phyloP scores from a whole-genome alignment of 2,888 invertebrate species.

The Poecilus cupreus region DNA sequence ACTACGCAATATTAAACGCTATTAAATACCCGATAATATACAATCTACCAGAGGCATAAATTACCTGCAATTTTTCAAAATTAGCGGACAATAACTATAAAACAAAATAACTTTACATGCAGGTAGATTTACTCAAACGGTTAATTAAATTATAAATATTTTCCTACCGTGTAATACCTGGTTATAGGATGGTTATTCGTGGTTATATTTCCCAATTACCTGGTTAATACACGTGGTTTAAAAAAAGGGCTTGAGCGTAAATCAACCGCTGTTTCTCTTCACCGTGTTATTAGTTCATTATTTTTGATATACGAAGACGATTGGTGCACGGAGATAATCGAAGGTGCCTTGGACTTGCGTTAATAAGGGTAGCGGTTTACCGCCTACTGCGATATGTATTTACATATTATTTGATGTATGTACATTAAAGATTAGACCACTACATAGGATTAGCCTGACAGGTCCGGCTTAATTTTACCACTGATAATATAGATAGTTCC shows the following conservation, averaged over 20 bases:
- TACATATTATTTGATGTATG: constrained; percentile 51
- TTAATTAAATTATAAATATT: constrained; percentile 27
- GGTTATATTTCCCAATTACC: constrained; percentile 30
- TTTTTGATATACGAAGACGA: constrained; percentile 47
- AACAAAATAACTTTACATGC: neutral
- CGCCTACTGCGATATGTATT: constrained; percentile 50
- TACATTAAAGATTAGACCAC: constrained; percentile 7
- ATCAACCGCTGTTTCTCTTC: neutral
- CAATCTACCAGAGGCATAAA: neutral
- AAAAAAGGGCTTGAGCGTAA: neutral
- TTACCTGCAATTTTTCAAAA: constrained; percentile 6
- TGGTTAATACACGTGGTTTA: constrained; percentile 15
- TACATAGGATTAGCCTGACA: constrained; percentile 27
- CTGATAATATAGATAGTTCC: constrained; percentile 12
- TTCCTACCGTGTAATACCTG: constrained; percentile 29
- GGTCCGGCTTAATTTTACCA: neutral
- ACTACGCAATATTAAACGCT: neutral
- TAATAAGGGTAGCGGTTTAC: constrained; percentile 50
- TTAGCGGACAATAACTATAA: constrained; percentile 10
- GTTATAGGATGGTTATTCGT: neutral
- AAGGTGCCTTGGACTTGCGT: constrained; percentile 1
- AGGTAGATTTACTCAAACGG: constrained; percentile 1
- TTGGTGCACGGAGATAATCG: constrained; percentile 3
- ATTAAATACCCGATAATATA: no score
- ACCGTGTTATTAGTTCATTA: constrained; percentile 42